Conservation (phyloP, 1,140 invertebrate species). For the Hyposmocoma kahamanoa region DNA sequence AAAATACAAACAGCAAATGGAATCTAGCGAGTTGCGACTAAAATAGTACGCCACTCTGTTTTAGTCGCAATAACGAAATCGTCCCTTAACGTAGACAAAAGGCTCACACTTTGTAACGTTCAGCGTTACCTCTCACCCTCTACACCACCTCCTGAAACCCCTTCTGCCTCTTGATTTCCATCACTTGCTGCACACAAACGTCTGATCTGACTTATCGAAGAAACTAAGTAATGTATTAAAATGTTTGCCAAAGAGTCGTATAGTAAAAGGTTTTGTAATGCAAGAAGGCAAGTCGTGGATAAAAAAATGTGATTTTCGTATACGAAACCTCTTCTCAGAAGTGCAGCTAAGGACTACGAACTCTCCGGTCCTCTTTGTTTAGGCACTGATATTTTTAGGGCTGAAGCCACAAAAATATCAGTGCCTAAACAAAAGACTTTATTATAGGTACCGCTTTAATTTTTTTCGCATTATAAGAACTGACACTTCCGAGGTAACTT, state of each 20-base stretch:
- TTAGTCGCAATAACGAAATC: slow-evolving; percentile 17
- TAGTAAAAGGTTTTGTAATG: slow-evolving; percentile 25
- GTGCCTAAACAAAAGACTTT: slow-evolving; percentile 15
- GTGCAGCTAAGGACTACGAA: slow-evolving; percentile 57
- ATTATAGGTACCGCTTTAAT: too few species aligned
- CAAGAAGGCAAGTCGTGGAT: slow-evolving; percentile 31
- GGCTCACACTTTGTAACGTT: slow-evolving; percentile 70
- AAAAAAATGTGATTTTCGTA: slow-evolving; percentile 58
- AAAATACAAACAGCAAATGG: too few species aligned
- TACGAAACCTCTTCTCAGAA: slow-evolving; percentile 41
- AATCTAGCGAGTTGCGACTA: too few species aligned
- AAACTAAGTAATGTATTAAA: too few species aligned
- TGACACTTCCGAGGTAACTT: too few species aligned
- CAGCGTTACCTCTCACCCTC: slow-evolving; percentile 48
- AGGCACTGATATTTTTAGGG: slow-evolving; percentile 23
- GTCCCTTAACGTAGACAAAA: slow-evolving; percentile 60
- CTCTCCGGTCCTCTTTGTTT: too few species aligned
- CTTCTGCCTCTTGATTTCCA: too few species aligned
- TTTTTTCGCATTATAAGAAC: too few species aligned
- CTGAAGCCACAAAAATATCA: slow-evolving; percentile 20
- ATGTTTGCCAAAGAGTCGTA: slow-evolving; percentile 10
- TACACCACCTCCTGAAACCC: slow-evolving; percentile 3
- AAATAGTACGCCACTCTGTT: too few species aligned
- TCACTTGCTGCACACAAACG: too few species aligned
- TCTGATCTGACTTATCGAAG: too few species aligned